Percentiles rank a stretch among this genome's conserved stretches.
Conservation (phyloP, 2,888 invertebrate genomes). For the Trichopria drosophilae region DNA sequence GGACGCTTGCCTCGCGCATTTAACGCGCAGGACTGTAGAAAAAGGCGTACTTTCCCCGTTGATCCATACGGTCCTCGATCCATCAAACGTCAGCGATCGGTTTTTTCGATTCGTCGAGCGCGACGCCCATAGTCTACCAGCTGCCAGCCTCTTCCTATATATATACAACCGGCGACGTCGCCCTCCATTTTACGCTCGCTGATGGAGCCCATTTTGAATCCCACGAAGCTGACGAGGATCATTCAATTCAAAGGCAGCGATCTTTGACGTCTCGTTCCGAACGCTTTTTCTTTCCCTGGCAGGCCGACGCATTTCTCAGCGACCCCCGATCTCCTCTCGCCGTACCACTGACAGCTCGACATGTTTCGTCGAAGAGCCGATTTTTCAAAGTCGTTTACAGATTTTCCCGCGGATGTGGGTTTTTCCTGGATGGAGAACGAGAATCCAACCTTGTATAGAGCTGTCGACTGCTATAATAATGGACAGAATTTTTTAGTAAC, state of each 20-base stretch:
- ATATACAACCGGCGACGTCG: slow-evolving; percentile 9
- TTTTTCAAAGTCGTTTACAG: slow-evolving; percentile 28
- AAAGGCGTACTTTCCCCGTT: slow-evolving; percentile 37
- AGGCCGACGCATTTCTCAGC: slow-evolving; percentile 22
- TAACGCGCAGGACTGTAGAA: slow-evolving; percentile 40
- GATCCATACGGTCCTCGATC: slow-evolving; percentile 45
- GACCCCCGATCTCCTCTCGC: slow-evolving; percentile 18
- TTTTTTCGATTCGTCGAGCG: slow-evolving; percentile 45
- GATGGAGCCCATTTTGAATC: slow-evolving; percentile 46
- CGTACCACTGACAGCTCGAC: slow-evolving; percentile 29
- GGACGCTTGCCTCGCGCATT: slow-evolving; percentile 20
- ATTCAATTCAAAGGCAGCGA: slow-evolving; percentile 42
- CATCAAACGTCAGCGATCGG: slow-evolving; percentile 57
- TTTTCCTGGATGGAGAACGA: too few species aligned
- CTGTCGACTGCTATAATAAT: too few species aligned
- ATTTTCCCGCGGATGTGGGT: too few species aligned
- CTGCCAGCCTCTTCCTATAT: slow-evolving; percentile 32
- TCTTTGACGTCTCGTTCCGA: slow-evolving; percentile 11
- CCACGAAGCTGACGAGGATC: slow-evolving; percentile 41
- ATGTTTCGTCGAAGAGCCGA: slow-evolving; percentile 32
- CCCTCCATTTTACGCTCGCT: slow-evolving; percentile 43
- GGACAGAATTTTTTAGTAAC: too few species aligned
- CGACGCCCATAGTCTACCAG: slow-evolving; percentile 38
- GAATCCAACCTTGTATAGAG: too few species aligned
- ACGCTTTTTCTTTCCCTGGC: slow-evolving; percentile 16